Base-by-base conservation (phyloP, 2,888 invertebrate genomes). In the Salticus scenicus region DNA sequence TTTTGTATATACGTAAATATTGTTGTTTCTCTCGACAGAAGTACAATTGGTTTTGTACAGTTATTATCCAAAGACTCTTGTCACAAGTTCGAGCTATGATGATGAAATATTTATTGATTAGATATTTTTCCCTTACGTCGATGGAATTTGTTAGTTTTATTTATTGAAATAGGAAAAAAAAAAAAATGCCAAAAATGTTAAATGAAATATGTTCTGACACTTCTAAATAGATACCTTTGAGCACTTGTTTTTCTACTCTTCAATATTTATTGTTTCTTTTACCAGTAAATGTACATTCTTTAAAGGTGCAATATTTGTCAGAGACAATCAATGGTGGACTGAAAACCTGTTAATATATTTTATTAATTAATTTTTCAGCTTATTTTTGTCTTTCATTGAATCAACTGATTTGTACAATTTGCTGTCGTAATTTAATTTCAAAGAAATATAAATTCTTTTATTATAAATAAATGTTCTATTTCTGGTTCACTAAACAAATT, bases 381-480 rank as follows among this genome's bases (percentile, higher is more conserved):
- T 12, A 24, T 24, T 24, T 57, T 57, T 57, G 57, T 57, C 57
- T 57, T 57, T 57, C 57, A 57, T 24, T 24, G 24, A 2, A 57
- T 24, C 24, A 12, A 57, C 17, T 47, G 7, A 24, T 57, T 57
- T 57, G 20, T 20, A 20, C 57, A 57, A n/a, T n/a, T n/a, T n/a
- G n/a, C n/a, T 57, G 42, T 24, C 24, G 24, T 57, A 24, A 17
- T 24, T 57, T 57, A 24, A 57, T 24, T 57, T 57, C 24, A 57
- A 24, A 57, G 57, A 57, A 57, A 57, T 57, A 57, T 57, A 57
- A 57, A 57, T 57, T 24, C 57, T 24, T 57, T 57, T 57, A 47
- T 17, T 57, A 24, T 64, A 37, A 74, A 74, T 74, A 74, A 74
- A 74, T 74, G 74, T 74, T 74, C 64, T 64, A 64, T 74, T 74